Conservation (phyloP, 1,140 invertebrate species). For the Drosophila simulans region DNA sequence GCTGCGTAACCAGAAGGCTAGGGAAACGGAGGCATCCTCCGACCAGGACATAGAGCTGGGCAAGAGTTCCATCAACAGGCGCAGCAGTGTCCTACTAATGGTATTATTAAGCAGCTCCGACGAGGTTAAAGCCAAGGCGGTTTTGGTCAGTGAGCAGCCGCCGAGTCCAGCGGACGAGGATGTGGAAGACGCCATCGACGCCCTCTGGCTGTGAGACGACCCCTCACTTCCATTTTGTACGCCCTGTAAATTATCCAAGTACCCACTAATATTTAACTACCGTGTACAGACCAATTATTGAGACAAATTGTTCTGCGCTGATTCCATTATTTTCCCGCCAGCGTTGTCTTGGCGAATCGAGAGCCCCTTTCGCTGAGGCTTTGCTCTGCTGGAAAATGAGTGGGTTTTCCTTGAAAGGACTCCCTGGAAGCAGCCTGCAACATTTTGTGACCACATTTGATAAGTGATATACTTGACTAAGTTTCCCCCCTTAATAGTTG, state of each 20-base stretch:
- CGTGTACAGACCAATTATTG: slow-evolving; percentile 40
- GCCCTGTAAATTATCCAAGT: slow-evolving; percentile 25
- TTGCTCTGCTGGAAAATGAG: slow-evolving; percentile 22
- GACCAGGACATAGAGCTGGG: slow-evolving; percentile 32
- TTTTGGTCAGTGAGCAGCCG: slow-evolving; percentile 64
- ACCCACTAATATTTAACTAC: slow-evolving; percentile 31
- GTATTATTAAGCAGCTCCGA: slow-evolving; percentile 62
- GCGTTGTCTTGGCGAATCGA: slow-evolving; percentile 12
- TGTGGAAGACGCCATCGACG: slow-evolving; percentile 69
- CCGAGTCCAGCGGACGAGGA: slow-evolving; percentile 44
- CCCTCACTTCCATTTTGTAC: background rate
- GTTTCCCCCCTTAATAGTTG: slow-evolving; percentile 30
- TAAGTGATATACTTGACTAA: slow-evolving; percentile 74
- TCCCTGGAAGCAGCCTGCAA: slow-evolving; percentile 25
- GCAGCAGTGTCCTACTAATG: slow-evolving; percentile 68
- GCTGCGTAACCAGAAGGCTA: slow-evolving; percentile 35
- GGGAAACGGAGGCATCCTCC: background rate
- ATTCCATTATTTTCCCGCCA: slow-evolving; percentile 26
- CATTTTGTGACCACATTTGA: slow-evolving; percentile 43
- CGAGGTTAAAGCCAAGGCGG: slow-evolving; percentile 70
- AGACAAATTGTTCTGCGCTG: slow-evolving; percentile 38
- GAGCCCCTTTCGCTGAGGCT: slow-evolving; percentile 35
- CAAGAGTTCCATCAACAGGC: slow-evolving; percentile 20
- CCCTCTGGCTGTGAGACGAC: slow-evolving; percentile 61
- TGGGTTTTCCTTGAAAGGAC: background rate